These are phyloP conservation scores for Pitangus sulphuratus DNA, from an alignment of 2,797 vertebrate genomes.

Conservation along the genomic window DNA sequence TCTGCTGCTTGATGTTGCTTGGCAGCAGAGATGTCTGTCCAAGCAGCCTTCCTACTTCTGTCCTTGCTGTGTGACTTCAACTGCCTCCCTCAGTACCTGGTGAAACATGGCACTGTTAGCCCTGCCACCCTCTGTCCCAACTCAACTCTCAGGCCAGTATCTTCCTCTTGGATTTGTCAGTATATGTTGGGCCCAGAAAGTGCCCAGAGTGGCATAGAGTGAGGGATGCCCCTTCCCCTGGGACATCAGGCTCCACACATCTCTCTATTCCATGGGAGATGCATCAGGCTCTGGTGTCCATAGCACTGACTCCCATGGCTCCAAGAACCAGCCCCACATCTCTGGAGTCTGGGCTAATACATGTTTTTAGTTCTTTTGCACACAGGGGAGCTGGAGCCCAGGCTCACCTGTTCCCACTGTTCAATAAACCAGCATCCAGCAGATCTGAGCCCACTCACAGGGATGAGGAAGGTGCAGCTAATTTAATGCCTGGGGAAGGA, in stretches of 20 bases:
- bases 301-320: background rate
- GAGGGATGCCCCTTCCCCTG: background rate
- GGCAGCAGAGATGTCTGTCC: background rate
- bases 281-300: background rate
- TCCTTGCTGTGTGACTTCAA: background rate
- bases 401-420: background rate
- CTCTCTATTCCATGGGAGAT: background rate
- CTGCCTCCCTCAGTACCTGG: background rate
- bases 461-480: background rate
- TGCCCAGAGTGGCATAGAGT: background rate
- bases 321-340: background rate
- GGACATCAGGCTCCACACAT: background rate
- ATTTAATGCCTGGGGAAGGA: background rate
- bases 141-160: rapidly evolving
- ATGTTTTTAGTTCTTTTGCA: background rate
- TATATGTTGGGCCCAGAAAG: background rate
- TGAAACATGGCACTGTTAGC: background rate
- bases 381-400: background rate
- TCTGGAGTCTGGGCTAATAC: background rate
- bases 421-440: background rate
- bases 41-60: background rate
- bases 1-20: background rate
- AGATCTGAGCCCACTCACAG: background rate
- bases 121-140: background rate
- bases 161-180: background rate